Evolutionary conservation across 2,113 vertebrate genomes (phyloP).

Genomic region (Heptranchias perlo): DNA sequence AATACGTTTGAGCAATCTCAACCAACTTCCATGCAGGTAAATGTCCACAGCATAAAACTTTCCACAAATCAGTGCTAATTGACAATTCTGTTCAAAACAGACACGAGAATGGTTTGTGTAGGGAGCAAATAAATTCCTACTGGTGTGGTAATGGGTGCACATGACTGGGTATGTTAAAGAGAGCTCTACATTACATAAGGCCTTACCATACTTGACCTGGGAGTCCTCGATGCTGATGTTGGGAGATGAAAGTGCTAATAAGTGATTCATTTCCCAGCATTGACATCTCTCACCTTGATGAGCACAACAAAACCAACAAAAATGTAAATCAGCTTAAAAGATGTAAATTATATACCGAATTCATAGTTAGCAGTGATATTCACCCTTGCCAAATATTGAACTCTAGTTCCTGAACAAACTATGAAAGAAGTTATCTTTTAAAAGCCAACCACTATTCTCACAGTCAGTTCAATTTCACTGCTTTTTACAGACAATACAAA

Average conservation of each 20-base stretch:
- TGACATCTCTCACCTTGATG: background rate
- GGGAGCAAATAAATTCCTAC: background rate
- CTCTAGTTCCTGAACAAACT: background rate
- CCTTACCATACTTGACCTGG: background rate
- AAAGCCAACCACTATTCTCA: background rate
- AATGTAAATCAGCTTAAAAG: background rate
- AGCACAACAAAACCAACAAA: background rate
- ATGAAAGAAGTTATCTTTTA: background rate
- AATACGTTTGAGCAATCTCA: background rate
- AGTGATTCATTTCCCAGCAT: background rate
- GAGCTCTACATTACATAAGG: background rate
- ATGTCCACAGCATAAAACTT: background rate
- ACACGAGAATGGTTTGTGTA: background rate
- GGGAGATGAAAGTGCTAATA: background rate
- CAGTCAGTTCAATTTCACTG: background rate
- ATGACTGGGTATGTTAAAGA: background rate
- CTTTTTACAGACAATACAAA: no score
- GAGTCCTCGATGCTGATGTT: background rate
- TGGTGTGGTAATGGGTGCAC: background rate
- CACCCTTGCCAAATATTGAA: background rate
- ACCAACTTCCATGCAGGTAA: background rate
- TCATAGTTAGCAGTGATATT: background rate
- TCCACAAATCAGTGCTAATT: background rate
- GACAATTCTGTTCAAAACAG: background rate
- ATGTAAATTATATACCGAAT: background rate